phyloP scores from a whole-genome alignment of 2,797 vertebrate genomes.

The Pseudochaenichthys georgianus region DNA sequence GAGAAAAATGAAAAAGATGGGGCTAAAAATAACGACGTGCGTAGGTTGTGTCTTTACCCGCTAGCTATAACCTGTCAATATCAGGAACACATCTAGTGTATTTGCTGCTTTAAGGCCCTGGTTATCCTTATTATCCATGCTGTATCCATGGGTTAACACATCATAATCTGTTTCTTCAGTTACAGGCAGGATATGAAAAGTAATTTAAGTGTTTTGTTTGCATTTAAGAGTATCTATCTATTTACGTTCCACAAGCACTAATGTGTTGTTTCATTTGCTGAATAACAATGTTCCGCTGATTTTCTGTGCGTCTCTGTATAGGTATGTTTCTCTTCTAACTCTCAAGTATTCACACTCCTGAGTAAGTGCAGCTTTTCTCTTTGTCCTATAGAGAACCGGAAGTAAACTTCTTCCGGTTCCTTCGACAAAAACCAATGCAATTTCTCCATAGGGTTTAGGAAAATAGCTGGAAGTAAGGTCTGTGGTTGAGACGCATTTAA shows the following conservation, averaged over 20 bases:
- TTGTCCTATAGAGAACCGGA: neutral
- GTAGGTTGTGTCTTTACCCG: neutral
- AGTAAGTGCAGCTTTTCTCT: neutral
- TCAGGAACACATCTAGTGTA: neutral
- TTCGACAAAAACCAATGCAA: too few species aligned
- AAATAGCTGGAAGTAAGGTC: too few species aligned
- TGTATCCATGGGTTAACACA: neutral
- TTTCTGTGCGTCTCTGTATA: neutral
- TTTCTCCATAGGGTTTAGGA: too few species aligned
- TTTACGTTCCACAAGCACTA: neutral
- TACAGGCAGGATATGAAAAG: neutral
- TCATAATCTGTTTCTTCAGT: neutral
- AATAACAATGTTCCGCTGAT: neutral
- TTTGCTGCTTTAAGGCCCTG: neutral
- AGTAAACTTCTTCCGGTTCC: too few species aligned
- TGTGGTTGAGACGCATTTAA: too few species aligned
- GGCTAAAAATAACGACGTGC: constrained; percentile 13
- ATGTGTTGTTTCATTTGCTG: neutral
- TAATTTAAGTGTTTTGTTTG: neutral
- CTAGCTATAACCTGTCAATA: neutral
- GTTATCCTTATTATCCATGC: neutral
- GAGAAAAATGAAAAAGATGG: neutral
- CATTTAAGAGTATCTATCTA: neutral
- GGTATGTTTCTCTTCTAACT: constrained; percentile 2
- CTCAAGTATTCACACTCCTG: neutral